Evolutionary conservation across 2,797 vertebrate species (phyloP).

Genomic region (Antrozous pallidus): DNA sequence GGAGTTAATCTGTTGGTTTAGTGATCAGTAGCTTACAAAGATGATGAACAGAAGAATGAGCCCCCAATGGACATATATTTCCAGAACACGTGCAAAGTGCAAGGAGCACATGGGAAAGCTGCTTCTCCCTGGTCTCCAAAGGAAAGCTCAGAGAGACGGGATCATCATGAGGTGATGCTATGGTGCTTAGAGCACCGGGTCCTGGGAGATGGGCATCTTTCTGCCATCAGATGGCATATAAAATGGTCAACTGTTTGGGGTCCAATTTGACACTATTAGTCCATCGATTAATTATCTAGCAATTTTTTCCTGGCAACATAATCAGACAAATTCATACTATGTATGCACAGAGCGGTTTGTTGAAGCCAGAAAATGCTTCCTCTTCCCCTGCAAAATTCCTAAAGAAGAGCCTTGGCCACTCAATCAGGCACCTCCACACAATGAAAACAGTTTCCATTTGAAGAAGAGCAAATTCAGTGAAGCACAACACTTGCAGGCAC

Average conservation of each 20-base stretch:
- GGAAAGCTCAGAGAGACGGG: neutral
- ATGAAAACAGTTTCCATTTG: constrained; percentile 29
- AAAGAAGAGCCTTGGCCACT: neutral
- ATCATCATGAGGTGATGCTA: fast-evolving
- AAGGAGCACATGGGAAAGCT: neutral
- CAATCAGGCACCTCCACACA: neutral
- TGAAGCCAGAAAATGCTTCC: neutral
- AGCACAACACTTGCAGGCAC: neutral
- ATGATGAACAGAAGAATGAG: neutral
- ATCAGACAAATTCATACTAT: neutral
- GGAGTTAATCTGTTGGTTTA: neutral
- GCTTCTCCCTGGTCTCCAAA: no score
- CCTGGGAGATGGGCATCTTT: fast-evolving
- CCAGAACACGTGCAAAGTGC: neutral
- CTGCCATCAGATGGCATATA: fast-evolving
- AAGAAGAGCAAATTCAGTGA: neutral
- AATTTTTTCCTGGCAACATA: neutral
- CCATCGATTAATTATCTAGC: neutral
- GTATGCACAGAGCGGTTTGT: neutral
- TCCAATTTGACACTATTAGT: neutral
- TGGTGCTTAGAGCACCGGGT: fast-evolving
- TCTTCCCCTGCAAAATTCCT: neutral
- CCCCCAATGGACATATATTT: neutral
- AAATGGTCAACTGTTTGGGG: neutral
- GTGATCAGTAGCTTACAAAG: neutral